Evolutionary conservation across 2,888 invertebrate genomes (phyloP).

Genomic region (Palloptera scutellata): DNA sequence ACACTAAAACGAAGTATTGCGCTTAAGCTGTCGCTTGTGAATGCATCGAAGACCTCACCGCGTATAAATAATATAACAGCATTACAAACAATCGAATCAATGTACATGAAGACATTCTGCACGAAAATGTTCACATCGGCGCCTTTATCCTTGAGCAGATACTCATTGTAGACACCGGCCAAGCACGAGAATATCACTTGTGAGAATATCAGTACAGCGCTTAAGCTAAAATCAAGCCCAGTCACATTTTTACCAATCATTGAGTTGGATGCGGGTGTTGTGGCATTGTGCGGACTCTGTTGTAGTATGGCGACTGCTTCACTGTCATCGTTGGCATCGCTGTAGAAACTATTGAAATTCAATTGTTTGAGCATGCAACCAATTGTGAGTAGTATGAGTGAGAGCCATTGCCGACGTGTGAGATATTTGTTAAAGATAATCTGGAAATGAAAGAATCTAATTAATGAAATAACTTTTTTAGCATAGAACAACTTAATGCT

Average conservation of each 20-base stretch:
- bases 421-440: constrained; percentile 85
- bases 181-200: constrained; percentile 92
- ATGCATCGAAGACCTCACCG: constrained; percentile 72
- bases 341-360: constrained; percentile 62
- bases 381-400: constrained; percentile 81
- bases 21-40: constrained; percentile 68
- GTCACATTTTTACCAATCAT: constrained; percentile 55
- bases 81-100: constrained; percentile 94
- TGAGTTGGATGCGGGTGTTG: background rate
- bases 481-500: too few species aligned
- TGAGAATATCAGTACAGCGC: constrained; percentile 73
- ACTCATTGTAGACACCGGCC: constrained; percentile 96
- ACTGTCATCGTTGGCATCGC: constrained; percentile 50
- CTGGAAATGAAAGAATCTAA: constrained; percentile 66
- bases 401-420: constrained; percentile 85
- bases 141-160: constrained; percentile 86
- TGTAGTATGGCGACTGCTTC: constrained; percentile 44
- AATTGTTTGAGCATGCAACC: constrained; percentile 94
- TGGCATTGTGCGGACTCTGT: background rate
- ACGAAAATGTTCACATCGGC: constrained; percentile 87
- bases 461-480: too few species aligned
- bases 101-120: constrained; percentile 95
- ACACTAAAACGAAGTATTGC: constrained; percentile 75
- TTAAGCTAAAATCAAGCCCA: constrained; percentile 67
- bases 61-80: constrained; percentile 73